Evolutionary conservation across 2,888 invertebrate genomes (phyloP).

Genomic region (Zygothrica quintamaculata): DNA sequence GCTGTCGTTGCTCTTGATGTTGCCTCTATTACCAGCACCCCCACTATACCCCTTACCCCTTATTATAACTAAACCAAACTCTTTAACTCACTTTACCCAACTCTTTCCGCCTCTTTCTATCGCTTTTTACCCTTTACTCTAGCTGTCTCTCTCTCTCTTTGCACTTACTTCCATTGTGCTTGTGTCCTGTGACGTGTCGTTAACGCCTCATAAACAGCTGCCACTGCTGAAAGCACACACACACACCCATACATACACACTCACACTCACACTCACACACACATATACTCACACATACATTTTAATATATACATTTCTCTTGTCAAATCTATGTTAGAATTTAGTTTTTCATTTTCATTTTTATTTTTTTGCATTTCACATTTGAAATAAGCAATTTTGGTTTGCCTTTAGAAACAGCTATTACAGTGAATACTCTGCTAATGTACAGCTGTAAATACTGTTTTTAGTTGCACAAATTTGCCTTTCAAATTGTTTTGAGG

Average conservation of each 20-base stretch:
- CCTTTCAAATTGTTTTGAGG: too few relatives aligned
- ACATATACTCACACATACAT: neutral
- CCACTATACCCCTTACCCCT: neutral
- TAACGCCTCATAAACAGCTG: conserved; percentile 75
- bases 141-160: neutral
- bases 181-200: conserved; percentile 68
- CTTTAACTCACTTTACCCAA: neutral
- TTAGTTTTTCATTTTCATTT: too few relatives aligned
- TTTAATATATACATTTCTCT: neutral
- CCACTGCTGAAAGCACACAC: conserved; percentile 14
- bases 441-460: too few relatives aligned
- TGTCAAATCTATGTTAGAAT: too few relatives aligned
- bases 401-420: too few relatives aligned
- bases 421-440: too few relatives aligned
- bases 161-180: conserved; percentile 12
- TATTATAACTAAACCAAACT: neutral
- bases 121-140: too few relatives aligned
- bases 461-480: too few relatives aligned
- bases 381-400: too few relatives aligned
- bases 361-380: too few relatives aligned
- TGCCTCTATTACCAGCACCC: conserved; percentile 3
- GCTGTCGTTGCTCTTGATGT: conserved; percentile 4
- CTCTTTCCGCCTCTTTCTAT: too few relatives aligned
- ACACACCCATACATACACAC: neutral
- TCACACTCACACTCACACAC: neutral